A percentile compares a stretch with the other conserved stretches of the same genome.
These are phyloP conservation scores for Phrynocephalus forsythii DNA, from an alignment of 2,797 vertebrate species.

Conservation along the genomic window DNA sequence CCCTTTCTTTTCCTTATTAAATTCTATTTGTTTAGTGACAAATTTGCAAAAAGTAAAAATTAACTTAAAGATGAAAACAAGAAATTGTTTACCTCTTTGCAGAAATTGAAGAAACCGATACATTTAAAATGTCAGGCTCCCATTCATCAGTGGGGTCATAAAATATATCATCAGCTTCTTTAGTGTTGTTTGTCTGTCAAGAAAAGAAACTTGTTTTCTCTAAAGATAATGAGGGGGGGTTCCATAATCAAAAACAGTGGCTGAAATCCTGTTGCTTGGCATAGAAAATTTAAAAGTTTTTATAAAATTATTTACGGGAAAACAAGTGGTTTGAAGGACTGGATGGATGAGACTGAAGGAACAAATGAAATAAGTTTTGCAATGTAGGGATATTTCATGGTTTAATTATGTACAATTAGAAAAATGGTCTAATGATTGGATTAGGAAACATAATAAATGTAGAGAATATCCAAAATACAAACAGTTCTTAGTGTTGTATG, in stretches of 20 bases:
- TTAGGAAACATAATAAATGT: too few relatives aligned
- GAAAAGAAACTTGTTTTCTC: neutral
- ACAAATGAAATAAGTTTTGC: too few relatives aligned
- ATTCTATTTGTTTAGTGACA: neutral
- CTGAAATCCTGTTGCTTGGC: too few relatives aligned
- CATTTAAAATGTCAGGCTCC: conserved; percentile 91
- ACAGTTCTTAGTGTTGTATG: too few relatives aligned
- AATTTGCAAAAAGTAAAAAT: neutral
- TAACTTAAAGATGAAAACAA: neutral
- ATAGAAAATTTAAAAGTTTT: too few relatives aligned
- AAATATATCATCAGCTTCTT: conserved; percentile 89
- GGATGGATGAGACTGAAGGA: too few relatives aligned
- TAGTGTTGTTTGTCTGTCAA: conserved; percentile 81
- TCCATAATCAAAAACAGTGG: neutral
- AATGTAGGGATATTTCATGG: too few relatives aligned
- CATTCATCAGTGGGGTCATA: conserved; percentile 94
- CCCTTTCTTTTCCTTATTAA: neutral
- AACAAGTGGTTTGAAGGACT: too few relatives aligned
- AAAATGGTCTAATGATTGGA: too few relatives aligned
- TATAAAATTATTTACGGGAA: too few relatives aligned
- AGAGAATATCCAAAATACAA: too few relatives aligned
- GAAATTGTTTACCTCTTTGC: conserved; percentile 85
- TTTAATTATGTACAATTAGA: too few relatives aligned
- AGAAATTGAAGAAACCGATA: conserved; percentile 84
- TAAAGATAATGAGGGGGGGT: conserved; percentile 15